Percentiles rank a stretch among this genome's conserved stretches.
phyloP scores from a whole-genome alignment of 2,113 vertebrate species.

The Montifringilla adamsi region DNA sequence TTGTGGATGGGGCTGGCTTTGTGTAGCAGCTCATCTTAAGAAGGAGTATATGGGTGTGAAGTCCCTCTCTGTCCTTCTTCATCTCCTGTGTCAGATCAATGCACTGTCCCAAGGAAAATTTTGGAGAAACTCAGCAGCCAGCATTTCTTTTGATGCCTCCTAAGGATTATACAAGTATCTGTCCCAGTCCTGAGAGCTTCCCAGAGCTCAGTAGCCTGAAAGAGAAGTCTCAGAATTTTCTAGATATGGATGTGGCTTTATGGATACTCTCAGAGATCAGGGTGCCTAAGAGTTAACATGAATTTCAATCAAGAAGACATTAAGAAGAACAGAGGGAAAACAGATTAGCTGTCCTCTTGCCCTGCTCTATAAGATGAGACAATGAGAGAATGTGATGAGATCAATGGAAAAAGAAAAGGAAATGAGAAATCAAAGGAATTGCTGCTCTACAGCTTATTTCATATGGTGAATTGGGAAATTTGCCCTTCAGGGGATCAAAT shows the following conservation, averaged over 20 bases:
- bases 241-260: neutral
- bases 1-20: neutral
- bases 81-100: neutral
- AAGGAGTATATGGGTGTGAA: neutral
- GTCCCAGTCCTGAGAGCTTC: neutral
- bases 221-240: neutral
- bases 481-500: constrained; percentile 3
- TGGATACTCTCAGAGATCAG: neutral
- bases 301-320: constrained; percentile 11
- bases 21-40: neutral
- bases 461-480: neutral
- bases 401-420: constrained; percentile 47
- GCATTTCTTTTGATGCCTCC: neutral
- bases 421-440: constrained; percentile 45
- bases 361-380: neutral
- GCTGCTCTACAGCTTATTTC: constrained; percentile 17
- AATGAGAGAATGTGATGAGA: constrained; percentile 10
- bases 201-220: neutral
- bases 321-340: constrained; percentile 48
- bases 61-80: neutral
- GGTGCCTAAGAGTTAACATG: neutral
- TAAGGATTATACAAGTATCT: neutral
- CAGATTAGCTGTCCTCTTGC: constrained; percentile 9
- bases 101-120: neutral
- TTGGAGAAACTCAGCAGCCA: neutral